Base-by-base conservation (phyloP, 1,140 invertebrate genomes). In the Bombus waltoni region DNA sequence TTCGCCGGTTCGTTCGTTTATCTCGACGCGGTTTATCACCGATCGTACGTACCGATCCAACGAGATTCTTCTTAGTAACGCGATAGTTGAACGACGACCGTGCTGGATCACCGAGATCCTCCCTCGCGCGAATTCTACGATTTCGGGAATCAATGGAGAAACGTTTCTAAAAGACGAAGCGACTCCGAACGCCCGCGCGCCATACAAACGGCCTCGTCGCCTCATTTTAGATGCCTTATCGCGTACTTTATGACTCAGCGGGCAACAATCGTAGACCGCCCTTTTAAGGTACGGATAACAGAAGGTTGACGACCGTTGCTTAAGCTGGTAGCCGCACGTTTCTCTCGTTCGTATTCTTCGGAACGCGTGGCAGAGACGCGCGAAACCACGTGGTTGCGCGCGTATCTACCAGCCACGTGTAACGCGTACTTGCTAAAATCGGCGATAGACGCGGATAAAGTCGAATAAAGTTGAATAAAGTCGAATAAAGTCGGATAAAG, bases 201-300 rank as follows among this genome's bases (percentile, higher is more conserved):
- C 4, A 10, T 8, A 22, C 22, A 25, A 68, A 76, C 44, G 35
- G 3, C 22, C n/a, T n/a, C 53, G 28, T 13, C n/a, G 32, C 15
- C 38, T 53, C 66, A 44, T 83, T 66, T 65, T 9, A 74, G 75
- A 68, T 78, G 47, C 6, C 40, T 89, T 90, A 90, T 89, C 89
- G 85, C 44, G 40, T 65, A 28, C 62, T 81, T 87, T 87, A 87
- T 79, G 75, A 76, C 68, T 89, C 77, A 57, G 44, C 66, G 6
- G 53, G 65, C 62, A 62, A 65, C 76, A 53, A 53, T 87, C 70
- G n/a, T 75, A 70, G 83, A 53, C 59, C 75, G 70, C 32, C 53
- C 70, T 73, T 57, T 77, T 72, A 76, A 80, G 32, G 65, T 53
- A 78, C 32, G 85, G 68, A 87, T 81, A 84, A 84, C 81, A 89